Evolutionary conservation across 2,797 vertebrate species (phyloP).

Genomic region (Picus viridis): DNA sequence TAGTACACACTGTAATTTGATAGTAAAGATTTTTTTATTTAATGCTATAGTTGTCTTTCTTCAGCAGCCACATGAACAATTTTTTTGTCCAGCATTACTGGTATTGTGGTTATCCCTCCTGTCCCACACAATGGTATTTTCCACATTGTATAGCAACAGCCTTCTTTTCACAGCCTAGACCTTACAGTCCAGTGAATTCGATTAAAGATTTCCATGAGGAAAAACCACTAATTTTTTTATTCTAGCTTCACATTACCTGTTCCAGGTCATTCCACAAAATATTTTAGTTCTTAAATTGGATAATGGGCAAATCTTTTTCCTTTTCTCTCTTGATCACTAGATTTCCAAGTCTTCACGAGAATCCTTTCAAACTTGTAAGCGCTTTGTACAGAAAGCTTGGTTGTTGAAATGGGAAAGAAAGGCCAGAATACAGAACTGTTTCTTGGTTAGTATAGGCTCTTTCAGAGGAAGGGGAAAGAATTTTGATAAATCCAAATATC

Average conservation of each 20-base stretch:
- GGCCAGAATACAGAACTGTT: background rate
- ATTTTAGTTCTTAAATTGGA: background rate
- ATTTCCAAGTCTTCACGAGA: background rate
- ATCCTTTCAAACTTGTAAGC: background rate
- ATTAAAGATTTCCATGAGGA: background rate
- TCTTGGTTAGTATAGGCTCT: background rate
- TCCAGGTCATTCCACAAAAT: background rate
- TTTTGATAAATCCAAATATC: background rate
- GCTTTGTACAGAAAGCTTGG: rapidly evolving
- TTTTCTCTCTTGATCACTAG: background rate
- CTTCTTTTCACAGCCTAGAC: background rate
- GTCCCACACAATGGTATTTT: background rate
- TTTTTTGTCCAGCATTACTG: background rate
- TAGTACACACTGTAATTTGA: slow-evolving; percentile 30
- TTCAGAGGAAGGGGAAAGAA: background rate
- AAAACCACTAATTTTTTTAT: background rate
- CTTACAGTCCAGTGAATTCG: background rate
- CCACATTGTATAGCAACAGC: background rate
- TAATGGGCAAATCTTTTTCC: background rate
- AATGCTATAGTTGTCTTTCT: background rate
- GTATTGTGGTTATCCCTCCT: background rate
- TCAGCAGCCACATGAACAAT: background rate
- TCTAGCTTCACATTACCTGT: background rate
- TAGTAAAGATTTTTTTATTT: background rate
- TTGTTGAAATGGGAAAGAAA: background rate